Evolutionary conservation across 2,888 invertebrate species (phyloP).

Genomic region (Malacosoma neustria): DNA sequence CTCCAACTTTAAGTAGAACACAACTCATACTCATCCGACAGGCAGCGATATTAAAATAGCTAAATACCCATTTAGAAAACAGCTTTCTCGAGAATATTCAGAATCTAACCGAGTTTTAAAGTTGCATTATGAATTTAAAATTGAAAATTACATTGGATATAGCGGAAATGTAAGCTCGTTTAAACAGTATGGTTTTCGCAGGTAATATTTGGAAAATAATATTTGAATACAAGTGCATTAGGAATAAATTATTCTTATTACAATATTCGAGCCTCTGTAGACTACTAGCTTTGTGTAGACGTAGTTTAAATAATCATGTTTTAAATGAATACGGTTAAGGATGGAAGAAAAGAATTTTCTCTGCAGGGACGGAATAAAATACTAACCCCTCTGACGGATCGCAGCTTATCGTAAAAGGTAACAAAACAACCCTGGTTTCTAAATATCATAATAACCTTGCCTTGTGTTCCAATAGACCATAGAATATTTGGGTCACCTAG

Average conservation of each 20-base stretch:
- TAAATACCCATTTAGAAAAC: constrained; percentile 46
- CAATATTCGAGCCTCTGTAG: not conserved
- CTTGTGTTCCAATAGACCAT: too few relatives aligned
- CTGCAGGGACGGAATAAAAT: too few relatives aligned
- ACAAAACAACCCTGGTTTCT: too few relatives aligned
- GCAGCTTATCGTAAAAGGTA: too few relatives aligned
- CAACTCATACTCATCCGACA: constrained; percentile 11
- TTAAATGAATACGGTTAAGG: too few relatives aligned
- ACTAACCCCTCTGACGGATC: too few relatives aligned
- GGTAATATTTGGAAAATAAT: constrained; percentile 49
- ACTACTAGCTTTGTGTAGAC: too few relatives aligned
- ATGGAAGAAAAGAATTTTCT: too few relatives aligned
- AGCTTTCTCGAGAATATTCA: constrained; percentile 35
- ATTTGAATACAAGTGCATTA: constrained; percentile 31
- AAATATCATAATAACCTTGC: too few relatives aligned
- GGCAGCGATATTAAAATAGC: constrained; percentile 27
- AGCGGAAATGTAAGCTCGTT: constrained; percentile 50
- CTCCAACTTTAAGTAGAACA: constrained; percentile 9
- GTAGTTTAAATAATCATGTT: too few relatives aligned
- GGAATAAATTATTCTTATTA: constrained; percentile 35
- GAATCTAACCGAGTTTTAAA: constrained; percentile 55
- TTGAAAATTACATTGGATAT: constrained; percentile 58
- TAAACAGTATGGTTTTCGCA: constrained; percentile 45
- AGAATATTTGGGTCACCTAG: too few relatives aligned
- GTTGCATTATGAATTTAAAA: constrained; percentile 60